Conservation (phyloP, 2,797 vertebrate species). For the Pipistrellus kuhlii region DNA sequence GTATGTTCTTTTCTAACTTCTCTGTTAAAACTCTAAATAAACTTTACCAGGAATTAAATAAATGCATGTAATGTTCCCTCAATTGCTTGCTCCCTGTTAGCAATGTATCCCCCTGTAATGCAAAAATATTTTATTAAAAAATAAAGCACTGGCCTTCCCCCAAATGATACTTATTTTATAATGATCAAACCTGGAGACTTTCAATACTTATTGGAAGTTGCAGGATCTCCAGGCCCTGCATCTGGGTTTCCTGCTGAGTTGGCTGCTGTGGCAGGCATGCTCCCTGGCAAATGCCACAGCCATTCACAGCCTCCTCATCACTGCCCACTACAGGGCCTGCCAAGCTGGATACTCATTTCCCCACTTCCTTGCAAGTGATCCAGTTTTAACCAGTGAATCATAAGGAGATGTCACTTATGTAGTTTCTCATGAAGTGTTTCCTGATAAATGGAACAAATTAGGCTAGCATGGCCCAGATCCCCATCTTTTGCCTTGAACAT, state of each 20-base stretch:
- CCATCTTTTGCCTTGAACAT: not conserved
- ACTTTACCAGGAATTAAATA: constrained; percentile 36
- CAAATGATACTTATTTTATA: not conserved
- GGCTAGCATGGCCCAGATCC: not conserved
- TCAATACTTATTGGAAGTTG: not conserved
- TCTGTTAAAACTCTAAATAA: constrained; percentile 38
- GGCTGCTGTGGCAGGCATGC: not conserved
- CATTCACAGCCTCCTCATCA: not conserved
- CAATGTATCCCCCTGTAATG: not conserved
- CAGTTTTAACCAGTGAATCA: not conserved
- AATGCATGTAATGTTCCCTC: not conserved
- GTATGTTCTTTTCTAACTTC: not conserved
- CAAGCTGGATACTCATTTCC: not conserved
- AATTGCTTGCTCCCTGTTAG: not conserved
- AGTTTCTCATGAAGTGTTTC: not conserved
- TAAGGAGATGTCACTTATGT: not conserved
- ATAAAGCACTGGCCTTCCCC: not conserved
- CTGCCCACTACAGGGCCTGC: not conserved
- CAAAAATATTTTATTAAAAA: constrained; percentile 1
- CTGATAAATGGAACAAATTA: not conserved
- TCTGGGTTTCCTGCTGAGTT: not conserved
- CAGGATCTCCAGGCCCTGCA: not conserved
- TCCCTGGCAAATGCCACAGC: not conserved
- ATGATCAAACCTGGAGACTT: not conserved
- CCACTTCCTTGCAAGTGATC: not conserved